Evolutionary conservation across 2,113 vertebrate genomes (phyloP).

Genomic region (Semicossyphus pulcher): DNA sequence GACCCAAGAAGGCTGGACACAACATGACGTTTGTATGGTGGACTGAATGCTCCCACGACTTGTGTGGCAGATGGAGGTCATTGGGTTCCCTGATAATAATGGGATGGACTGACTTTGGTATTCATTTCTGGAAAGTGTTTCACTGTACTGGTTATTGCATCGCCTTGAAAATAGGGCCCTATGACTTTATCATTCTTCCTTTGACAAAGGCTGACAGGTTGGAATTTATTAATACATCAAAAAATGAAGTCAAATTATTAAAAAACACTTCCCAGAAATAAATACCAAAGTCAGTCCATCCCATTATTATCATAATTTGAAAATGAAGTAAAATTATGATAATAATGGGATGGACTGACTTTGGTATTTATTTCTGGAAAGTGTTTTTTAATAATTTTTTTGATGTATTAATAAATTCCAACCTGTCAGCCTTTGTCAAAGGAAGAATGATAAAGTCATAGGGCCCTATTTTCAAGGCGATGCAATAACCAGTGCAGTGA

Average conservation of each 20-base stretch:
- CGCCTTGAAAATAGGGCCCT: not conserved
- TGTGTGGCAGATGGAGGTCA: conserved; percentile 43
- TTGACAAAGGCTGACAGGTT: not conserved
- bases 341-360: not conserved
- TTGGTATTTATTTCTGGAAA: no score
- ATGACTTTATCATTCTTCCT: not conserved
- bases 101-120: not conserved
- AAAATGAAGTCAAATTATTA: no score
- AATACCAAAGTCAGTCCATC: not conserved
- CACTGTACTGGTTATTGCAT: no score
- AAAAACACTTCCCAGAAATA: no score
- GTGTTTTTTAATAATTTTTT: no score
- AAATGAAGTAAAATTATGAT: no score
- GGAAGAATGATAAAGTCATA: not conserved
- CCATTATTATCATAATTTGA: not conserved
- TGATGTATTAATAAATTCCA: not conserved
- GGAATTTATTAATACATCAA: not conserved
- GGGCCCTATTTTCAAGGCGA: not conserved
- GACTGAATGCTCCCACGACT: conserved; percentile 18
- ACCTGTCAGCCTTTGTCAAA: not conserved
- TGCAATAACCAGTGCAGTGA: no score
- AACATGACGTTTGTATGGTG: conserved; percentile 49
- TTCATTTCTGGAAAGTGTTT: no score
- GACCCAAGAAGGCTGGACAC: conserved; percentile 33
- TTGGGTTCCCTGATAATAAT: not conserved